Percentiles rank a stretch among this genome's conserved stretches.
These are phyloP conservation scores for Eristalis arbustorum DNA, from an alignment of 2,888 invertebrate species.

Conservation along the genomic window DNA sequence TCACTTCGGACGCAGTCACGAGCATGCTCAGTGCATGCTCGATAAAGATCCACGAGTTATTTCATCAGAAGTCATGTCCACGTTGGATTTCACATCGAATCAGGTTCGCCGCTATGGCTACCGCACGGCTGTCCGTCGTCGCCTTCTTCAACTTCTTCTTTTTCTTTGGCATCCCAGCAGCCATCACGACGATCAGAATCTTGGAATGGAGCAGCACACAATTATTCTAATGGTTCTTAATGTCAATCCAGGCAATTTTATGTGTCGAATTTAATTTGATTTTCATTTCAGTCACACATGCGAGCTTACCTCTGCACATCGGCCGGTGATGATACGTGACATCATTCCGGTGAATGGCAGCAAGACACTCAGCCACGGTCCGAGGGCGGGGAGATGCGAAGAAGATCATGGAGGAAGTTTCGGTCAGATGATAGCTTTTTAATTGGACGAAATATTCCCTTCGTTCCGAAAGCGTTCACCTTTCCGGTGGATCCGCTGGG, in stretches of 20 bases:
- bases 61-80: neutral
- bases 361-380: neutral
- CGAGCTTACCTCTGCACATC: neutral
- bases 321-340: conserved; percentile 10
- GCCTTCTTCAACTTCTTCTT: too few species aligned
- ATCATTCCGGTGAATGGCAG: conserved; percentile 21
- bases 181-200: neutral
- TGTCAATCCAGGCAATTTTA: conserved; percentile 35
- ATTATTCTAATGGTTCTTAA: conserved; percentile 44
- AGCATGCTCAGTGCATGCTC: neutral
- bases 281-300: conserved; percentile 11
- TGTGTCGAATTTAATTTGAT: conserved; percentile 43
- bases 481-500: neutral
- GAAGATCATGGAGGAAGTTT: neutral
- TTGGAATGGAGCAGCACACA: conserved; percentile 20
- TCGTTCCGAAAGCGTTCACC: conserved; percentile 9
- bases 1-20: neutral
- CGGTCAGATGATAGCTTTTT: conserved; percentile 34
- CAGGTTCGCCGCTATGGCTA: neutral
- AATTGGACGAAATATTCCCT: conserved; percentile 30
- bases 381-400: neutral
- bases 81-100: neutral
- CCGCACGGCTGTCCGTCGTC: neutral
- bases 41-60: neutral
- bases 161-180: neutral